Evolutionary conservation across 2,888 invertebrate species (phyloP), one percentile per base, ranked within the genome.

Genomic region (Psylliodes chrysocephalus): DNA sequence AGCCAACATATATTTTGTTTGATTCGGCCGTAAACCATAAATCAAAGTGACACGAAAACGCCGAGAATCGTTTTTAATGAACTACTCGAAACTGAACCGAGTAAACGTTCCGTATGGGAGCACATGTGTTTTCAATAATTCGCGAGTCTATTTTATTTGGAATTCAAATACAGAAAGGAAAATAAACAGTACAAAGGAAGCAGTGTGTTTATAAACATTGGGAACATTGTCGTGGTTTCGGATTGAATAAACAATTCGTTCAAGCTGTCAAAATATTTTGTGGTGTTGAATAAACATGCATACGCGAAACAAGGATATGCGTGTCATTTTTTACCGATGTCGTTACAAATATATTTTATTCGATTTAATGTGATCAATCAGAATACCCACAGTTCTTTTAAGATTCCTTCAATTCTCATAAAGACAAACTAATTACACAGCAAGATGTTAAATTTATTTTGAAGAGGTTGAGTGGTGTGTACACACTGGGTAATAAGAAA

Each of bases 231-330:
- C 56, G 63, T 57, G 54, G 35, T 28, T 44, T 57, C 40, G 33
- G 30, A 44, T 56, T 60, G 49, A 67, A 56, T 56, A 67, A 63
- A 67, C 62, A 68, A 47, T 62, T 19, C 55, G 7, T 59, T 56
- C 65, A 68, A 68, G 68, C 66, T 70, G 66, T 70, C 70, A 68
- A 66, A 70, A 70, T 68, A 70, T 70, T 68, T 38, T 63, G 25
- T 15, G 19, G 28, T 14, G 17, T 17, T 49, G 28, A 10, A 51
- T 33, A 51, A 15, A 47, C 30, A 22, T 52, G 19, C 14, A 7
- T 62, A 40, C 19, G 38, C 49, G n/a, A 25, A n/a, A n/a, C n/a
- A 14, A 18, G 46, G 12, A 10, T 14, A 46, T 18, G 10, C 17
- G 3, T 7, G 25, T 5, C 3, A 7, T 25, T 7, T 5, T 25